Evolutionary conservation across 2,113 vertebrate species (phyloP).

Genomic region (Hystrix cristata): DNA sequence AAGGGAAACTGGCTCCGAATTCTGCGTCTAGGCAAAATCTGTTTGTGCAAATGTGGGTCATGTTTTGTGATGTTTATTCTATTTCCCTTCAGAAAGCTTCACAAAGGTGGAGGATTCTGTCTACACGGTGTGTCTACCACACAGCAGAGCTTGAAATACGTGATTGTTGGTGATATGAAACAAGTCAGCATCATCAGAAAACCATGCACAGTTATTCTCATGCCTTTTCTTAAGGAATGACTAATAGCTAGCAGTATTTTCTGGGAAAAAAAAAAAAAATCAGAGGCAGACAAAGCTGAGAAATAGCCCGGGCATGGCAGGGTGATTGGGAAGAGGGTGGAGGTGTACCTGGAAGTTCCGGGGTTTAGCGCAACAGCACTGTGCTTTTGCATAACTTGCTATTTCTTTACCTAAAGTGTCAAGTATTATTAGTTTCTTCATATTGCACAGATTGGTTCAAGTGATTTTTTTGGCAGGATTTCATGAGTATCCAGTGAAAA

Average conservation of each 20-base stretch:
- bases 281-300: too few relatives aligned
- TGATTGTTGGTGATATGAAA: background rate
- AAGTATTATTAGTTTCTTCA: too few relatives aligned
- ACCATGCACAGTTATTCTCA: background rate
- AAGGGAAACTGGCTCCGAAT: background rate
- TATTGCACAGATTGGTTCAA: background rate
- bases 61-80: background rate
- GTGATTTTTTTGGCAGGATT: accelerated
- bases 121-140: accelerated
- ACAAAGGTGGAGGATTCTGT: background rate
- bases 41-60: background rate
- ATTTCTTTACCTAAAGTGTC: background rate
- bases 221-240: background rate
- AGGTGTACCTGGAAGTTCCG: accelerated
- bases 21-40: background rate
- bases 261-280: too few relatives aligned
- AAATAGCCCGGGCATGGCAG: accelerated
- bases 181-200: background rate
- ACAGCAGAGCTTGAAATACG: accelerated
- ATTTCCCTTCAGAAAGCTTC: background rate
- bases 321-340: background rate
- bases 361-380: accelerated
- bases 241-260: background rate
- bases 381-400: accelerated
- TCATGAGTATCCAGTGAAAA: background rate